A percentile compares a stretch with the other conserved stretches of the same genome.
Evolutionary conservation across 2,888 invertebrate species (phyloP).

Genomic region (Branchinecta sandiegonensis): DNA sequence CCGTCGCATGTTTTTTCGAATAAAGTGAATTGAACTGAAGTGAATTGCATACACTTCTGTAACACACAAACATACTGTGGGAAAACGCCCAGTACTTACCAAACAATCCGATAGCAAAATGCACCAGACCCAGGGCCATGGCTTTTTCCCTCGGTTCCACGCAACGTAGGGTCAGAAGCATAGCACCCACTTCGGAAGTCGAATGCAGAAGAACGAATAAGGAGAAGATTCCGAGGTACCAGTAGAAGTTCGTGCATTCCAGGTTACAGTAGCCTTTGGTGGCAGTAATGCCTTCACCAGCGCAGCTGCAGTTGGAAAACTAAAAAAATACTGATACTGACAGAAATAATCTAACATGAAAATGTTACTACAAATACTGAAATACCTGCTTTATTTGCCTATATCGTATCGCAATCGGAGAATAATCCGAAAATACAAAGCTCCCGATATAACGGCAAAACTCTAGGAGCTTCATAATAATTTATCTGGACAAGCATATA

Average conservation of each 20-base stretch:
- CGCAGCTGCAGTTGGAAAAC: slow-evolving; percentile 41
- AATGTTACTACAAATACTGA: no score
- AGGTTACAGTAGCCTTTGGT: slow-evolving; percentile 64
- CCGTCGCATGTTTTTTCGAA: no score
- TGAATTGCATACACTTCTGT: no score
- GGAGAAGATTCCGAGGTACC: slow-evolving; percentile 68
- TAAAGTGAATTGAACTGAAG: no score
- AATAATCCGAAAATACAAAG: no score
- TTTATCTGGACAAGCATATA: no score
- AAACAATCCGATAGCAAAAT: slow-evolving; percentile 81
- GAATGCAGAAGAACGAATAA: slow-evolving; percentile 80
- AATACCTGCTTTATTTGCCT: no score
- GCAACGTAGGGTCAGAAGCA: slow-evolving; percentile 74
- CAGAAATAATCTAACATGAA: slow-evolving; percentile 16
- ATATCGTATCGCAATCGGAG: no score
- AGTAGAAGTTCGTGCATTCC: slow-evolving; percentile 60
- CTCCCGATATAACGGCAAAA: no score
- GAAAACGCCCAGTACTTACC: slow-evolving; percentile 37
- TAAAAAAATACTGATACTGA: slow-evolving; percentile 30
- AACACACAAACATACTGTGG: no score
- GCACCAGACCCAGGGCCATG: slow-evolving; percentile 84
- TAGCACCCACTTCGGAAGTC: slow-evolving; percentile 80
- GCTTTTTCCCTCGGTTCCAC: slow-evolving; percentile 84
- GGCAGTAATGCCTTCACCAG: slow-evolving; percentile 42
- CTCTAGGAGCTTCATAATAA: no score